Base-by-base conservation (phyloP, 2,113 vertebrate genomes). In the Anser cygnoides region DNA sequence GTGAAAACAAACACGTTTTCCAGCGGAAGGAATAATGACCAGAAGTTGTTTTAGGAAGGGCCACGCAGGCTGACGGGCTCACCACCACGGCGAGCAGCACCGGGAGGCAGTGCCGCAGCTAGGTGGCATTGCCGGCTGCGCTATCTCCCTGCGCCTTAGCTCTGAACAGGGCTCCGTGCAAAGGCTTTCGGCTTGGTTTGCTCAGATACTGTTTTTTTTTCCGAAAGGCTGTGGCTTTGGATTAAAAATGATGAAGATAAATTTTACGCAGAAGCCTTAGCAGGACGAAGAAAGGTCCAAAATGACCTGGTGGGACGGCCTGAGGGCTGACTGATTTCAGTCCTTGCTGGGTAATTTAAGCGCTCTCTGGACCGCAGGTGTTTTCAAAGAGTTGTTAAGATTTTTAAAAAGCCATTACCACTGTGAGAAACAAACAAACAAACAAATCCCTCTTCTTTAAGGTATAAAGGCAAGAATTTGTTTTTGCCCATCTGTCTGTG, bases 111-210 rank as follows among this genome's bases (percentile, higher is more conserved):
- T 6, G 2, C 63, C 55, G 76, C 96, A 95, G 97, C 97, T 97
- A 98, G 97, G 82, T 96, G 97, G 97, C 97, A 96, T 55, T 50
- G 63, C 89, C 0, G 44, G 76, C 95, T 90, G 50, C 15, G 3
- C 62, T 19, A 95, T 84, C 71, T 12, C 57, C 55, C 37, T 46
- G 71, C 37, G 2, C 65, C 49, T 57, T 59, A 17, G 1, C 43
- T 93, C 88, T 55, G 54, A 88, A 49, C 44, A 46, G 10, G 8
- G 5, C 26, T 31, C 28, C 1, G 11, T 4, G 41, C 50, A 55
- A 83, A 59, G 61, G 14, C 55, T 87, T 22, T 87, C 46, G 59
- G 15, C 35, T 58, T 13, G 18, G 89, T 81, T 95, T 75, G n/a
- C 70, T 49, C 50, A 46, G 57, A 57, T 28, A 39, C 2, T 57